phyloP scores from a whole-genome alignment of 2,113 vertebrate genomes.

The Suncus etruscus region DNA sequence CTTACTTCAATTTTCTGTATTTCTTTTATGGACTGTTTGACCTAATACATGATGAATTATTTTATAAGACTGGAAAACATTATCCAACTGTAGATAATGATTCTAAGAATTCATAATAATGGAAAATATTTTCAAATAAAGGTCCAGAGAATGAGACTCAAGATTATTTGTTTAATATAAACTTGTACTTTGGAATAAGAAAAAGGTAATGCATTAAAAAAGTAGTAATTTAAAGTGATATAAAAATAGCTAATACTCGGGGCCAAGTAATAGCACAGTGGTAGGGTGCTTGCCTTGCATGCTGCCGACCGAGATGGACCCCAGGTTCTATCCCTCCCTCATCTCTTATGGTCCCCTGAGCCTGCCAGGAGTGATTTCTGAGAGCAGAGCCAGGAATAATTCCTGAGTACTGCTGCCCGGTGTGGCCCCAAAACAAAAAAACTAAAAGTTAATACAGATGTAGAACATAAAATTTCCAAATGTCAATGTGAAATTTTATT shows the following conservation, averaged over 20 bases:
- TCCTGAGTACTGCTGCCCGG: no score
- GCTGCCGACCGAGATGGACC: no score
- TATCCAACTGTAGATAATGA: neutral
- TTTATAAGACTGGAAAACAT: constrained; percentile 52
- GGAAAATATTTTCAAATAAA: constrained; percentile 53
- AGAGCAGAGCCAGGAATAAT: no score
- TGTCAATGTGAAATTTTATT: constrained; percentile 47
- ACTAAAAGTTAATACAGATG: neutral
- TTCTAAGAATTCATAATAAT: constrained; percentile 41
- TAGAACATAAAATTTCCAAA: neutral
- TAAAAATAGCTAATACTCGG: constrained; percentile 34
- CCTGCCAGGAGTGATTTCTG: no score
- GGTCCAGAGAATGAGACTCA: constrained; percentile 39
- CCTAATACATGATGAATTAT: constrained; percentile 29
- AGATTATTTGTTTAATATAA: constrained; percentile 20
- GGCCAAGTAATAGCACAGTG: no score
- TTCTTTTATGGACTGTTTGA: constrained; percentile 51
- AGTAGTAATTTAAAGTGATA: constrained; percentile 40
- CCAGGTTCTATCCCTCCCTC: no score
- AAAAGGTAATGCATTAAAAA: constrained; percentile 7
- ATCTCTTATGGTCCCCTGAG: no score
- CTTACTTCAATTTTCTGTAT: constrained; percentile 16
- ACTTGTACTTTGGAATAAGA: constrained; percentile 23
- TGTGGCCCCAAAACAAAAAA: no score
- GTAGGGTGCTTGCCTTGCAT: no score